Base-by-base conservation (phyloP, 2,113 vertebrate genomes). In the Corapipo altera region DNA sequence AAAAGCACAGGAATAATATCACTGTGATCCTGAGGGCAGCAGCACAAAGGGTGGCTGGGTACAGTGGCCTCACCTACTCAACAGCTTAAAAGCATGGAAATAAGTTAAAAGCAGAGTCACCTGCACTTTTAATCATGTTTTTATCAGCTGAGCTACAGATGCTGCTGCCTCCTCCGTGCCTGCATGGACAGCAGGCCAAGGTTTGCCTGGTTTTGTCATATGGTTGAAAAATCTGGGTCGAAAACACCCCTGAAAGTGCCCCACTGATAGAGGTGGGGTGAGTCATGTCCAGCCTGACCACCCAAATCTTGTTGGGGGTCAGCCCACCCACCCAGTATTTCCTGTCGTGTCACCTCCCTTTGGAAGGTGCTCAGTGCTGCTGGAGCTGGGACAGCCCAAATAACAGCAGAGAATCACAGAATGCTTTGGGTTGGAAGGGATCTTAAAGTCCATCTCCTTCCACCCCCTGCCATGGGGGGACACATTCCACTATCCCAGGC, bases 261-360 rank as follows among this genome's bases (percentile, higher is more conserved):
- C 30, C 8, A 1, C 0, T 4, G 11, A 16, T 0, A 4, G 51
- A 28, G 37, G 4, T 15, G 52, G 57, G 39, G 21, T 0, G 3
- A 11, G n/a, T 10, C 11, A 13, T 0, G 2, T n/a, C 9, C n/a
- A 26, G 0, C 6, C 33, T 7, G 41, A 41, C 54, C 75, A 8
- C 21, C 23, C 22, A 6, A 30, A 28, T 2, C 54, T 22, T 1
- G 1, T 0, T 3, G 5, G 54, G 43, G 26, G 18, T 35, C 84
- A 71, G 69, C 55, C 18, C 37, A 5, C 5, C 28, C 30, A 4
- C 6, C 30, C 0, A 2, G 37, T 12, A 5, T 3, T 44, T 35
- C 33, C 27, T 2, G 0, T 5, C 30, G 0, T 6, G 19, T 44
- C 61, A 5, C 1, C 15, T 52, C 7, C 7, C 71, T 43, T 57